Conservation (phyloP, 2,113 vertebrate genomes). For the Antechinus flavipes region DNA sequence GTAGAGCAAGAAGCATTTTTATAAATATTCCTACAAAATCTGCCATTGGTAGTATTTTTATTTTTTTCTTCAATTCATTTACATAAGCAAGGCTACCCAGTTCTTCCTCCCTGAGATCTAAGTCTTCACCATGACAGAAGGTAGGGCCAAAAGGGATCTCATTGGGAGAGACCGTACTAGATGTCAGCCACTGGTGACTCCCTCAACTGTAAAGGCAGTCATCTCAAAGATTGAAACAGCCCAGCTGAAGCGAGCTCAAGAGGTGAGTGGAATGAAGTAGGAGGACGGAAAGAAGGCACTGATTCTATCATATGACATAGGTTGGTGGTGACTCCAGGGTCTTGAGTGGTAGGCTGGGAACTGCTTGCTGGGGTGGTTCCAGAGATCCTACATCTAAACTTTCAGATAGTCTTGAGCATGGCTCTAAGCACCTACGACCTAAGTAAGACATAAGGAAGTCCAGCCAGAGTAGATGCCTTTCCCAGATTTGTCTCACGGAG, state of each 20-base stretch:
- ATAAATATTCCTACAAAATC: slow-evolving; percentile 10
- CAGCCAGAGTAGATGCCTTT: slow-evolving; percentile 21
- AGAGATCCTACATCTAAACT: slow-evolving; percentile 28
- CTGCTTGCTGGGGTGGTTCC: background rate
- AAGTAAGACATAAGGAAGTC: background rate
- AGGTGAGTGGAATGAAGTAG: slow-evolving; percentile 54
- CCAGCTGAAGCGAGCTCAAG: slow-evolving; percentile 68
- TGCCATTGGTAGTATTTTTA: slow-evolving; percentile 25
- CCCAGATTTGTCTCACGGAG: background rate
- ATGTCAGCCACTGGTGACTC: slow-evolving; percentile 49
- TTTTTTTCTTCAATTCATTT: background rate
- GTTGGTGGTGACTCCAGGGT: background rate
- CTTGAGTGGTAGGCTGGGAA: slow-evolving; percentile 22
- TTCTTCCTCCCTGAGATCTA: slow-evolving; percentile 24
- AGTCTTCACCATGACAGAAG: slow-evolving; percentile 30
- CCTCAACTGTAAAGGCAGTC: slow-evolving; percentile 62
- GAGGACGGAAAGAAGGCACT: background rate
- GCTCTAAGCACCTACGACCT: slow-evolving; percentile 3
- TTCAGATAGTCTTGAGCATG: background rate
- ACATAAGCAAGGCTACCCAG: background rate
- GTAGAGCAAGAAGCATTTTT: background rate
- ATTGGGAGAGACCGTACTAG: background rate
- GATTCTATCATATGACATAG: slow-evolving; percentile 29
- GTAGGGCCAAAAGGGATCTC: slow-evolving; percentile 61
- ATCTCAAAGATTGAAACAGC: slow-evolving; percentile 72